Conservation (phyloP, 2,797 vertebrate genomes). For the Cynodonichthys magdalenae region DNA sequence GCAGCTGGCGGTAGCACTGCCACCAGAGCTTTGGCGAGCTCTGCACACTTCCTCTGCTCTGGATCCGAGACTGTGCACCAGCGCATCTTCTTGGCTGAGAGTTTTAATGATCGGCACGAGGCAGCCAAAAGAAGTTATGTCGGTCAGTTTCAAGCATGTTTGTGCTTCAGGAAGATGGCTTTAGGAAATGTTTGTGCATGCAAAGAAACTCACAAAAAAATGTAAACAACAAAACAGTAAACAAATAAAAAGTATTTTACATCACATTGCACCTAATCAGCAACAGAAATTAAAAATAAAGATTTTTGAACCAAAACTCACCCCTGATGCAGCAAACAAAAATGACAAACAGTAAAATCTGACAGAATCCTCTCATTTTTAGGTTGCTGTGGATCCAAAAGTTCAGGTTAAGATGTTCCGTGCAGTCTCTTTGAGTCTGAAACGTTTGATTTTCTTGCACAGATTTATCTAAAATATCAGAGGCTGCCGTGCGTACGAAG, state of each 20-base stretch:
- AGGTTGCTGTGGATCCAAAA: slow-evolving; percentile 11
- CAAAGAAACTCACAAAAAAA: neutral
- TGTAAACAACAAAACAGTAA: neutral
- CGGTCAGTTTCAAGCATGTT: neutral
- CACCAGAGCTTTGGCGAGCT: slow-evolving; percentile 84
- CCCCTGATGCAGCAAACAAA: slow-evolving; percentile 63
- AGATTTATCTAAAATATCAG: slow-evolving; percentile 25
- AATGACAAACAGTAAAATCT: slow-evolving; percentile 59
- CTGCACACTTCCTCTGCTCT: slow-evolving; percentile 91
- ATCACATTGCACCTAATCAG: neutral
- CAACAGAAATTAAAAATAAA: neutral
- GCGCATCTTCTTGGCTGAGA: slow-evolving; percentile 89
- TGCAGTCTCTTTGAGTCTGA: slow-evolving; percentile 5
- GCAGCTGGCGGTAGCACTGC: slow-evolving; percentile 73
- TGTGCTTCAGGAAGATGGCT: neutral
- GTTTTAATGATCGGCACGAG: neutral
- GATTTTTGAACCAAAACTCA: slow-evolving; percentile 56
- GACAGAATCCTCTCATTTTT: slow-evolving; percentile 66
- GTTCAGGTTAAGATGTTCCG: neutral
- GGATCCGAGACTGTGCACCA: slow-evolving; percentile 91
- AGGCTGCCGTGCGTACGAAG: slow-evolving; percentile 28
- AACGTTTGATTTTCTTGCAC: slow-evolving; percentile 32
- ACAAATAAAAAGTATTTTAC: slow-evolving; percentile 1
- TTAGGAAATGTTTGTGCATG: too few relatives aligned
- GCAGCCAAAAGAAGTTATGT: neutral